A percentile compares a stretch with the other conserved stretches of the same genome.
These are phyloP conservation scores for Hylomyscus alleni DNA, from an alignment of 2,797 vertebrate species.

Conservation along the genomic window DNA sequence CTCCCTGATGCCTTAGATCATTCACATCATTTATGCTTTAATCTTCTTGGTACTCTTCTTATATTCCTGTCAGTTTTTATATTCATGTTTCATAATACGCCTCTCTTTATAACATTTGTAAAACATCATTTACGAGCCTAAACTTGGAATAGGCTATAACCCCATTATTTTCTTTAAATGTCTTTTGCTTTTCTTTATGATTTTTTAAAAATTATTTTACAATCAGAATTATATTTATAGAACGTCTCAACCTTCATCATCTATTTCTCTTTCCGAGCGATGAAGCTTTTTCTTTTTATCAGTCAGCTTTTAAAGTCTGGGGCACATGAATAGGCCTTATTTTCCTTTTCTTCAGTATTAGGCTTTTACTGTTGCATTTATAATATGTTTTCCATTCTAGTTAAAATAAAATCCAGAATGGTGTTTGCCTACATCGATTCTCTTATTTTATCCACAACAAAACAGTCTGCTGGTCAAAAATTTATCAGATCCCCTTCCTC, in stretches of 20 bases:
- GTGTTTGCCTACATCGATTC: conserved; percentile 44
- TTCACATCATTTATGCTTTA: conserved; percentile 39
- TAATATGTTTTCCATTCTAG: conserved; percentile 57
- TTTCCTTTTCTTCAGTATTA: conserved; percentile 59
- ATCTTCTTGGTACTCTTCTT: conserved; percentile 37
- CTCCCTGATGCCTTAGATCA: neutral
- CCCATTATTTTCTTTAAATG: conserved; percentile 66
- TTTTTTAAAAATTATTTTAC: conserved; percentile 67
- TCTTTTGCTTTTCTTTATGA: conserved; percentile 71
- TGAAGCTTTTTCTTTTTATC: conserved; percentile 57
- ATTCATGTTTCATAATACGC: conserved; percentile 55
- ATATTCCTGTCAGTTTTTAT: conserved; percentile 54
- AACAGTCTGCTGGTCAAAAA: conserved; percentile 17
- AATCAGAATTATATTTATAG: conserved; percentile 67
- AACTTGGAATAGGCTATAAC: conserved; percentile 51
- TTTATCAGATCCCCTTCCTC: conserved; percentile 56
- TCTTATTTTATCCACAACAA: conserved; percentile 61
- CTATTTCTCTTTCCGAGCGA: conserved; percentile 62
- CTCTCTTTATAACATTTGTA: conserved; percentile 62
- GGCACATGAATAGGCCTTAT: conserved; percentile 29
- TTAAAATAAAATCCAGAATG: conserved; percentile 56
- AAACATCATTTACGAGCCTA: conserved; percentile 48
- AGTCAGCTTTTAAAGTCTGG: conserved; percentile 46
- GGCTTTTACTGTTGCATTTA: conserved; percentile 58
- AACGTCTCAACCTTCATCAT: conserved; percentile 40